Evolutionary conservation across 23 tunicate genomes (phyloP).

Genomic region (Trididemnum miniatum): DNA sequence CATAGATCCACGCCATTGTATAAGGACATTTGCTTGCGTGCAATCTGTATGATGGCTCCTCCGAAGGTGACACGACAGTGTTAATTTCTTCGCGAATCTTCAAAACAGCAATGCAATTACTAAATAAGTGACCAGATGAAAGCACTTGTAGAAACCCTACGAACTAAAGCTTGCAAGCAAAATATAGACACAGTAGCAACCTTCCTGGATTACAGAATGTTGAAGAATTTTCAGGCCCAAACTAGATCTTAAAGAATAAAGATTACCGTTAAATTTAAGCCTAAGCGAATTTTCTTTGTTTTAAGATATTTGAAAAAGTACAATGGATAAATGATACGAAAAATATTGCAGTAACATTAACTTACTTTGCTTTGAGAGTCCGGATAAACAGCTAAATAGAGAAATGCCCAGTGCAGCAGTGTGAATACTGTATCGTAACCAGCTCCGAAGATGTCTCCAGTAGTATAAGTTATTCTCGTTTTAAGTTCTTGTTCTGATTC

Average conservation of each 20-base stretch:
- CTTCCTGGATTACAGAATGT: too few species aligned
- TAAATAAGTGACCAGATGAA: too few species aligned
- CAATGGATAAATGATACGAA: background rate
- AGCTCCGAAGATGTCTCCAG: slow-evolving; percentile 61
- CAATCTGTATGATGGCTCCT: slow-evolving; percentile 18
- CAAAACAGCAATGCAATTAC: too few species aligned
- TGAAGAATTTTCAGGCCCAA: too few species aligned
- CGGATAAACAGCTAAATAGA: slow-evolving; percentile 57
- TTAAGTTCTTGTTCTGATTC: background rate
- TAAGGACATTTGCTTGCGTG: slow-evolving; percentile 37
- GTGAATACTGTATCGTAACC: slow-evolving; percentile 54
- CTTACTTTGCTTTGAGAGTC: slow-evolving; percentile 43
- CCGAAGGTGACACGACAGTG: background rate
- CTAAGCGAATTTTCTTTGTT: too few species aligned
- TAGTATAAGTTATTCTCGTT: slow-evolving; percentile 26
- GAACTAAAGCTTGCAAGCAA: too few species aligned
- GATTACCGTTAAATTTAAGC: too few species aligned
- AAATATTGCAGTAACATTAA: background rate
- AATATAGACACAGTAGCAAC: too few species aligned
- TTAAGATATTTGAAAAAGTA: background rate
- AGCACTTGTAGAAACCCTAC: too few species aligned
- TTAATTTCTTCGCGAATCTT: slow-evolving; percentile 45
- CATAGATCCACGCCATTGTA: slow-evolving; percentile 57
- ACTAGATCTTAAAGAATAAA: too few species aligned
- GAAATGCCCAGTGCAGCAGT: slow-evolving; percentile 28